A percentile compares a stretch with the other conserved stretches of the same genome.
Conservation (phyloP, 2,113 vertebrate species). For the Indri indri region DNA sequence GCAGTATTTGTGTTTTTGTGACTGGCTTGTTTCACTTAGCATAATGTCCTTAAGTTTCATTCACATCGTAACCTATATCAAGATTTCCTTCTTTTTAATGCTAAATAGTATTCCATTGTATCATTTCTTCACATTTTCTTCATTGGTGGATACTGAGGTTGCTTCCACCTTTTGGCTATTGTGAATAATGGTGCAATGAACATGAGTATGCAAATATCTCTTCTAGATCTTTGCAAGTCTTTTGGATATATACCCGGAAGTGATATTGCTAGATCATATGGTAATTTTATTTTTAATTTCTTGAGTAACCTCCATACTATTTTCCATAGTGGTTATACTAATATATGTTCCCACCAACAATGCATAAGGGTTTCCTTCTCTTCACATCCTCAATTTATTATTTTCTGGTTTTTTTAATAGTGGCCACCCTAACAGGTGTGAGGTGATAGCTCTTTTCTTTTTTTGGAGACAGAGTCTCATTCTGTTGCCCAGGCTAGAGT, state of each 20-base stretch:
- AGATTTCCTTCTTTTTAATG: neutral
- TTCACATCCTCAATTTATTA: neutral
- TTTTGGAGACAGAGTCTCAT: too few relatives aligned
- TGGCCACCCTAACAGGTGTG: neutral
- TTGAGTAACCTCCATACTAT: neutral
- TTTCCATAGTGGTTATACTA: neutral
- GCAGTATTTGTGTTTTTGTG: neutral
- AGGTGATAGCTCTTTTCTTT: neutral
- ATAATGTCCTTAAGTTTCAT: neutral
- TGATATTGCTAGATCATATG: neutral
- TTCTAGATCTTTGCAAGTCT: neutral
- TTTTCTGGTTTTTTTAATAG: neutral
- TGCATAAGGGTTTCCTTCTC: neutral
- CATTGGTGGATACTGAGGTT: neutral
- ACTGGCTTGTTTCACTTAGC: neutral
- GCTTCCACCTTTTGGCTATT: neutral
- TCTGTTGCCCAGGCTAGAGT: too few relatives aligned
- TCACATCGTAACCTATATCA: neutral
- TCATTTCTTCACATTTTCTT: neutral
- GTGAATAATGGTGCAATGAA: neutral
- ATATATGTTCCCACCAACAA: neutral
- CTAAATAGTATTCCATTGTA: neutral
- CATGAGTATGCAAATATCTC: neutral
- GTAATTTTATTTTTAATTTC: neutral
- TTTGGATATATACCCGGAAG: neutral